Conservation (phyloP, 2,797 vertebrate species). For the Cephalopachus bancanus region DNA sequence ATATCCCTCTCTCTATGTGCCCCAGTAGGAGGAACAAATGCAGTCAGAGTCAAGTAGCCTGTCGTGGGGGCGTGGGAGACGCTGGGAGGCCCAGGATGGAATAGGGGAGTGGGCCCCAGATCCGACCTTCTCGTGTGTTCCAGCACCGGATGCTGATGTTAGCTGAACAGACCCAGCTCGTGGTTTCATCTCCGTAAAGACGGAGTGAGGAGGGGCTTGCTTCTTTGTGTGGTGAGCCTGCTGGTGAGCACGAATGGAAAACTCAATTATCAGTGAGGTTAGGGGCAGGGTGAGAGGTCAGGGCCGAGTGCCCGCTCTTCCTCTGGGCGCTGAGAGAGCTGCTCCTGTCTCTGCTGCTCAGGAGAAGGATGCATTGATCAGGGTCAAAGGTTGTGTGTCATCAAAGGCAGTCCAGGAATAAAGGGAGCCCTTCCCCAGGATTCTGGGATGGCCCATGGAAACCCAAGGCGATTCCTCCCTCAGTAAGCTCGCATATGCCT, state of each 20-base stretch:
- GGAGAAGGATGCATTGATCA: slow-evolving; percentile 78
- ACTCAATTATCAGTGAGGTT: slow-evolving; percentile 82
- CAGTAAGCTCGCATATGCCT: not conserved
- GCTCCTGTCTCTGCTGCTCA: slow-evolving; percentile 55
- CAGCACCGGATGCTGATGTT: not conserved
- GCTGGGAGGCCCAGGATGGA: not conserved
- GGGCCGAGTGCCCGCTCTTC: slow-evolving; percentile 75
- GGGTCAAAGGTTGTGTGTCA: slow-evolving; percentile 81
- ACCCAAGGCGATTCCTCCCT: slow-evolving; percentile 19
- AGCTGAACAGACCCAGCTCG: slow-evolving; percentile 26
- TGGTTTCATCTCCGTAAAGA: slow-evolving; percentile 66
- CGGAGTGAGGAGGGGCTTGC: slow-evolving; percentile 61
- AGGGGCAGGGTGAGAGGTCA: slow-evolving; percentile 82
- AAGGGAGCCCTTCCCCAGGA: slow-evolving; percentile 77
- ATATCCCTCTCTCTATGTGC: not conserved
- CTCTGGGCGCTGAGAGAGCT: slow-evolving; percentile 80
- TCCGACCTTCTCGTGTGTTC: not conserved
- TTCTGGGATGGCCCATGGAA: slow-evolving; percentile 65
- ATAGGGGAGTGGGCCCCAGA: not conserved
- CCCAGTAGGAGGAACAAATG: not conserved
- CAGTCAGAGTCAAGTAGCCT: not conserved
- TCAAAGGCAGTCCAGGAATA: slow-evolving; percentile 81
- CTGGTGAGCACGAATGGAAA: slow-evolving; percentile 75
- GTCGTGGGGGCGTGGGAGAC: not conserved
- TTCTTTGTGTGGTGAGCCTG: slow-evolving; percentile 73